These are phyloP conservation scores for Heliocidaris tuberculata DNA, from an alignment of 35 echinoderm and acorn worm species.

Conservation along the genomic window DNA sequence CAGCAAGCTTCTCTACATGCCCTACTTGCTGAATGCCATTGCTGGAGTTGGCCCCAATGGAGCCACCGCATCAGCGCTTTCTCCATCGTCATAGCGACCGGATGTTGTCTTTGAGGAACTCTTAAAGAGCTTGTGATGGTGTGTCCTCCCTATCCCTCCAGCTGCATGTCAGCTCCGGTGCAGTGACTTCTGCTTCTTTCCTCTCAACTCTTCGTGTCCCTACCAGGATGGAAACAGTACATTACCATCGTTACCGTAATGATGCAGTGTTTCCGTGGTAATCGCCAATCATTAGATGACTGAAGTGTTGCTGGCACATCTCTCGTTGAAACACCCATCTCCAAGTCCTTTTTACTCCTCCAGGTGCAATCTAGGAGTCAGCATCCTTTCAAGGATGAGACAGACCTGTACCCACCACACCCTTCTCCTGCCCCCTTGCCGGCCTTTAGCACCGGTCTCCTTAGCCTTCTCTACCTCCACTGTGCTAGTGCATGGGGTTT, in stretches of 20 bases:
- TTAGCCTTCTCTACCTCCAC: not conserved
- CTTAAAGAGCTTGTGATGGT: not conserved
- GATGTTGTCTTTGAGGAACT: not conserved
- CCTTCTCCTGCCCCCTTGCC: not conserved
- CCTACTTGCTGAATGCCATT: slow-evolving; percentile 94
- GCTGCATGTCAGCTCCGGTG: no score
- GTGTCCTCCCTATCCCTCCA: not conserved
- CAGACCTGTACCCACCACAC: not conserved
- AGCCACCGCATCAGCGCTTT: not conserved
- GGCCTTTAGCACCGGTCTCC: not conserved
- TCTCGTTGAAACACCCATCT: not conserved
- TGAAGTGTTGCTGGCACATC: not conserved
- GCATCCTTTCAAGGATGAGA: not conserved
- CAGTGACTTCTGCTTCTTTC: not conserved
- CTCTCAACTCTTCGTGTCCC: not conserved
- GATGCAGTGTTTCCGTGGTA: not conserved
- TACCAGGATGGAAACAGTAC: not conserved
- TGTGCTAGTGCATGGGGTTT: not conserved
- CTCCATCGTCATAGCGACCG: not conserved
- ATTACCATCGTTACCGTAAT: not conserved
- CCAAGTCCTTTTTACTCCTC: not conserved
- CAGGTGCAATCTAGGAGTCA: not conserved
- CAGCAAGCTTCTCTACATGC: slow-evolving; percentile 96
- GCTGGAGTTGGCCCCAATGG: slow-evolving; percentile 55
- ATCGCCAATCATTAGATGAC: not conserved